Base-by-base conservation (phyloP, 2,888 invertebrate species). In the Elysia crispata region DNA sequence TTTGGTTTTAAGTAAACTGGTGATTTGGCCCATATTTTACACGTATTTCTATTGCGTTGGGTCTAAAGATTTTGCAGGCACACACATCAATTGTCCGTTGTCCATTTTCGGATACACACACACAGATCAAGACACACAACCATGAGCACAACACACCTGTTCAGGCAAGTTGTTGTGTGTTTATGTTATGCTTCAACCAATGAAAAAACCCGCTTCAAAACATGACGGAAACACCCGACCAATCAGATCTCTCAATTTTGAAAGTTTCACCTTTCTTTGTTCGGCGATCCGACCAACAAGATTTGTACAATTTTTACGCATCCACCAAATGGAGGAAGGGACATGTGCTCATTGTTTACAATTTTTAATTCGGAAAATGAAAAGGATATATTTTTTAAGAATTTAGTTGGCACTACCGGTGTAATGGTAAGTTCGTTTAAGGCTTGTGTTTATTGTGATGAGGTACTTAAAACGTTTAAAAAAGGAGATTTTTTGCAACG, bases 251-350 rank as follows among this genome's bases (percentile, higher is more conserved):
- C 41, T 5, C 13, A 20, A 75, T 69, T 79, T 79, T 75, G 75
- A 79, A 79, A 49, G 66, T 73, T 70, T 67, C 50, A 79, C 73
- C 75, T 79, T 75, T 79, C 79, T 79, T 79, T 79, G 79, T 79
- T 33, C 57, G 41, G 49, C 60, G 31, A 69, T 67, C 60, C 75
- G 69, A 75, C 79, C 79, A 79, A 79, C 75, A 33, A 64, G 25
- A 79, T 73, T 67, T 74, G 41, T 75, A 79, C 79, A 75, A 79
- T 67, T 79, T 79, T 75, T 75, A 79, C 79, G 74, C 79, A 75
- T 33, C 50, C 11, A 25, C 57, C 41, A 54, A 54, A 57, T 8
- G 49, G 20, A 20, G 13, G 8, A 30, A 41, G 31, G n/a, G 50
- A 69, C 79, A 73, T 79, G 79, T 75, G 79, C 41, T 73, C 20